Conservation (phyloP, 2,797 vertebrate genomes). For the Malurus leucopterus region DNA sequence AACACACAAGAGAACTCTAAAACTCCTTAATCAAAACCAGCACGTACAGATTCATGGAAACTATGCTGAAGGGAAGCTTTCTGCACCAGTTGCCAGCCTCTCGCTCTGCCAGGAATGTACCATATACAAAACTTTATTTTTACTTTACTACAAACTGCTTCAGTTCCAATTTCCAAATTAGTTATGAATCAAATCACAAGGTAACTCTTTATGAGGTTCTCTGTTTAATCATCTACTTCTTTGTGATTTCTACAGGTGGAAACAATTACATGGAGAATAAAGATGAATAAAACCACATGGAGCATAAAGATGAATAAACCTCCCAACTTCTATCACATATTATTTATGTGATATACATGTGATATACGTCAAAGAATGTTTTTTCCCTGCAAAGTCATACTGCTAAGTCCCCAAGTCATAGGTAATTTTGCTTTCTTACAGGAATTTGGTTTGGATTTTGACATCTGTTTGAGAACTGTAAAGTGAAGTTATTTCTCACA, state of each 20-base stretch:
- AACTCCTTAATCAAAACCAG: conserved; percentile 63
- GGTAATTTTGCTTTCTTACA: not conserved
- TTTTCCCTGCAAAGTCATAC: not conserved
- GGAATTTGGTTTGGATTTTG: not conserved
- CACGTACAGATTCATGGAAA: conserved; percentile 42
- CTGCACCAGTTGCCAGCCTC: not conserved
- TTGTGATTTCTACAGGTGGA: not conserved
- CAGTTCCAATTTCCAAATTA: not conserved
- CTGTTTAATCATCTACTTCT: not conserved
- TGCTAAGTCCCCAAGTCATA: not conserved
- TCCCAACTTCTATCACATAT: not conserved
- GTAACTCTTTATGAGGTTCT: not conserved
- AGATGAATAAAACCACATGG: not conserved
- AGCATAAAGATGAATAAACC: not conserved
- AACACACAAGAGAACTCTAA: conserved; percentile 41
- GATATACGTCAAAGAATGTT: not conserved
- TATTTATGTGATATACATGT: not conserved
- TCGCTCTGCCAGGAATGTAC: not conserved
- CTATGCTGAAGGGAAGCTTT: conserved; percentile 44
- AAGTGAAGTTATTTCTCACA: not conserved
- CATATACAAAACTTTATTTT: conserved; percentile 3
- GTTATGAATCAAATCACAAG: not conserved
- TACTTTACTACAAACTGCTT: not conserved
- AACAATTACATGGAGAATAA: not conserved
- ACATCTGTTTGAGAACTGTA: not conserved